A percentile compares a stretch with the other conserved stretches of the same genome.
phyloP scores from a whole-genome alignment of 2,113 vertebrate species.

The Scytalopus superciliaris region DNA sequence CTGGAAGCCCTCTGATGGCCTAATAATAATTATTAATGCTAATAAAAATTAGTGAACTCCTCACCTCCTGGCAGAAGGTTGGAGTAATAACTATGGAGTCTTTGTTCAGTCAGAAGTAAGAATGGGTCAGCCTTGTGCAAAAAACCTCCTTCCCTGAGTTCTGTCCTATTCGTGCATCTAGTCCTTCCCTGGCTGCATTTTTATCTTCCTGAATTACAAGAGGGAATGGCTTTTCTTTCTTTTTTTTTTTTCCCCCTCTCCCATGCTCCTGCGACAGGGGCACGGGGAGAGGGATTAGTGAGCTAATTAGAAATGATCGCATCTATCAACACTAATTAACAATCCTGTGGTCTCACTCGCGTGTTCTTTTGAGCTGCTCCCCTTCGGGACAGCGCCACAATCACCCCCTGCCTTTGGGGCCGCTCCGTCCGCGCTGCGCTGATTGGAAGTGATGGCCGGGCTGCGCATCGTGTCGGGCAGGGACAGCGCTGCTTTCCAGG shows the following conservation, averaged over 20 bases:
- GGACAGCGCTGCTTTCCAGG: background rate
- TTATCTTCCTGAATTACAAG: background rate
- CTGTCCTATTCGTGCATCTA: background rate
- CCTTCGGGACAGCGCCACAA: conserved; percentile 58
- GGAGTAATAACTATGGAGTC: background rate
- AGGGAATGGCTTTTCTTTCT: background rate
- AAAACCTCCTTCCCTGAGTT: background rate
- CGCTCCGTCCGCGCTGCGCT: conserved; percentile 36
- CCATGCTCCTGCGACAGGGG: background rate
- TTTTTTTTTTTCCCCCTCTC: background rate
- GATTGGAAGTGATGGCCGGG: conserved; percentile 77
- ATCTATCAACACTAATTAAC: conserved; percentile 83
- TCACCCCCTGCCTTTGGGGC: conserved; percentile 67
- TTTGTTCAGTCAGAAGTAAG: background rate
- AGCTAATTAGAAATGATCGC: conserved; percentile 85
- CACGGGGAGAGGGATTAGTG: conserved; percentile 73
- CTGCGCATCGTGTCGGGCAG: conserved; percentile 15
- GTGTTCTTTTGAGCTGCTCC: conserved; percentile 75
- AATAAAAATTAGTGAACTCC: conserved; percentile 40
- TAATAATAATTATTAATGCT: conserved; percentile 54
- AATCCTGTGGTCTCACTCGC: conserved; percentile 67
- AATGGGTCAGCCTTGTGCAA: background rate
- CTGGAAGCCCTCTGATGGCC: conserved; percentile 15
- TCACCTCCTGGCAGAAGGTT: conserved; percentile 31
- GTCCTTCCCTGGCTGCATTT: background rate